Conservation (phyloP, 2,113 vertebrate species). For the Bujurquina vittata region DNA sequence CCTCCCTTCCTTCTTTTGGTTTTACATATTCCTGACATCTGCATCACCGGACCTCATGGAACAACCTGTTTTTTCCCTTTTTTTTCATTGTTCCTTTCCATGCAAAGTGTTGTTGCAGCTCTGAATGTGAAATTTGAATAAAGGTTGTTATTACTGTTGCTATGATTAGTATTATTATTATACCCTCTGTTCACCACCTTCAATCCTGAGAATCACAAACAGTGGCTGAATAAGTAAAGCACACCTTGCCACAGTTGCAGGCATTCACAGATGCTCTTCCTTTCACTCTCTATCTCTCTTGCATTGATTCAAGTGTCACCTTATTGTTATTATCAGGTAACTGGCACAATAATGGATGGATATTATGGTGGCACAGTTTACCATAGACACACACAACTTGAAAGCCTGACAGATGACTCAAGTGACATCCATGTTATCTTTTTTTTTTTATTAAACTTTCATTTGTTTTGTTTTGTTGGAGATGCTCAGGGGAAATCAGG, state of each 20-base stretch:
- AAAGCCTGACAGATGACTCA: slow-evolving; percentile 30
- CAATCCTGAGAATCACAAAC: neutral
- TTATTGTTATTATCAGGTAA: slow-evolving; percentile 13
- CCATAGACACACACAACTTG: neutral
- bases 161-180: neutral
- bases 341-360: slow-evolving; percentile 1
- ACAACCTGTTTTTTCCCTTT: neutral
- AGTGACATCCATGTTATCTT: slow-evolving; percentile 12
- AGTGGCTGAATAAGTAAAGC: neutral
- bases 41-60: neutral
- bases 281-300: neutral
- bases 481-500: slow-evolving; percentile 67
- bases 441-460: slow-evolving; percentile 45
- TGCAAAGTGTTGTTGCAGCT: slow-evolving; percentile 11
- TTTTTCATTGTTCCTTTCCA: neutral
- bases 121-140: slow-evolving; percentile 40
- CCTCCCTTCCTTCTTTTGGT: neutral
- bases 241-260: slow-evolving; percentile 4
- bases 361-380: slow-evolving; percentile 8
- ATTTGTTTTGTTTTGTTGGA: slow-evolving; percentile 48
- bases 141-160: slow-evolving; percentile 18
- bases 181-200: neutral
- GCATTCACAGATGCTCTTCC: neutral
- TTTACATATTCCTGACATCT: neutral
- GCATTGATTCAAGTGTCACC: slow-evolving; percentile 13